phyloP scores from a whole-genome alignment of 2,888 invertebrate genomes.

The Dusona sp. region DNA sequence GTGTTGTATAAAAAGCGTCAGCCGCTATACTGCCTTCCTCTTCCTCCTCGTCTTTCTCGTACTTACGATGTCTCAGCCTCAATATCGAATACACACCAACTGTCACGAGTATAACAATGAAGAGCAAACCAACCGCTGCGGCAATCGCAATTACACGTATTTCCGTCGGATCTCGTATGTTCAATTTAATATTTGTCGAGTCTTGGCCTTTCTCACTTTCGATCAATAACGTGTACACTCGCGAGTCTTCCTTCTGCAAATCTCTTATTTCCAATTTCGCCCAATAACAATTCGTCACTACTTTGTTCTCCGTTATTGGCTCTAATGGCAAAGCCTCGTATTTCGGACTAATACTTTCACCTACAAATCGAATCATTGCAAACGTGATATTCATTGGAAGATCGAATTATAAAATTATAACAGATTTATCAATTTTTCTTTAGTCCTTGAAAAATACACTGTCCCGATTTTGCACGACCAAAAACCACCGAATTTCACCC shows the following conservation, averaged over 20 bases:
- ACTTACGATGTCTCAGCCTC: conserved; percentile 77
- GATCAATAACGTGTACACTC: conserved; percentile 37
- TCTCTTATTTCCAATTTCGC: conserved; percentile 92
- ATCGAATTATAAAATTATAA: neutral
- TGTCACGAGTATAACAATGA: conserved; percentile 79
- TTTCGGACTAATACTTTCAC: conserved; percentile 81
- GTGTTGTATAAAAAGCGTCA: conserved; percentile 79
- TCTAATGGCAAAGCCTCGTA: conserved; percentile 82
- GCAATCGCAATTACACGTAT: conserved; percentile 81
- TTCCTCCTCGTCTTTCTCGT: conserved; percentile 73
- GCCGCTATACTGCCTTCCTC: conserved; percentile 83
- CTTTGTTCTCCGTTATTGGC: conserved; percentile 81
- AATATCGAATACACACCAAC: conserved; percentile 78
- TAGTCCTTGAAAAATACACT: too few relatives aligned
- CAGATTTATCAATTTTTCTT: too few relatives aligned
- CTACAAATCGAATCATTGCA: conserved; percentile 67
- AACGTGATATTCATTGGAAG: neutral
- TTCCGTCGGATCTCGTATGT: conserved; percentile 82
- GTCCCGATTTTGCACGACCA: too few relatives aligned
- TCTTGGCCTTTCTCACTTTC: conserved; percentile 92
- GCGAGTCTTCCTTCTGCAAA: conserved; percentile 91
- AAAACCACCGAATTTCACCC: too few relatives aligned
- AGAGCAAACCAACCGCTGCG: conserved; percentile 75
- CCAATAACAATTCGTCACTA: conserved; percentile 90
- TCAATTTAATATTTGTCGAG: conserved; percentile 80